Conservation (phyloP, 2,113 vertebrate species). For the Brachirus orientalis region DNA sequence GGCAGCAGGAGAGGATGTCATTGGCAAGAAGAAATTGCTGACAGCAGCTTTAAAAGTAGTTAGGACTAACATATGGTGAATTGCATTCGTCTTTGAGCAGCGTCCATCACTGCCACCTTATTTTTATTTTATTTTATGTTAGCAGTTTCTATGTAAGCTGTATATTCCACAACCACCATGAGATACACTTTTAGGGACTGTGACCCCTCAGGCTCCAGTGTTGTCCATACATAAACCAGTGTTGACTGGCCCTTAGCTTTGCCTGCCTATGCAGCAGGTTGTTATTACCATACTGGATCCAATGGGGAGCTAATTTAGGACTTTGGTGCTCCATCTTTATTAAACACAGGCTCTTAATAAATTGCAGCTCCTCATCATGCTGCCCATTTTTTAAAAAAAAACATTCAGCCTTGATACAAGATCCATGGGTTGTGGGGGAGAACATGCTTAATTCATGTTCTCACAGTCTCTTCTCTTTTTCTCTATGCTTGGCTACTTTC, state of each 20-base stretch:
- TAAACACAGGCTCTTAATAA: conserved; percentile 28
- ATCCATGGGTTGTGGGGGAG: neutral
- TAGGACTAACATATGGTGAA: neutral
- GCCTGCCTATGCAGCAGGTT: conserved; percentile 13
- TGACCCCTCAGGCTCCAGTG: conserved; percentile 1
- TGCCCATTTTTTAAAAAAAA: conserved; percentile 35
- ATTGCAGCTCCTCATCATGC: conserved; percentile 34
- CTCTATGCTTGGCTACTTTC: neutral
- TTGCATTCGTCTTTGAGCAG: neutral
- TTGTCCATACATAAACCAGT: conserved; percentile 18
- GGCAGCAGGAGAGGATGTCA: no score
- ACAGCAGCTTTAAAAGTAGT: no score
- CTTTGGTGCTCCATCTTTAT: conserved; percentile 18
- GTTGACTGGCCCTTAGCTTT: conserved; percentile 33
- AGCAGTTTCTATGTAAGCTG: conserved; percentile 9
- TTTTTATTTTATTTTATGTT: conserved; percentile 1
- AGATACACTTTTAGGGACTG: conserved; percentile 4
- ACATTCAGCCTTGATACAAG: neutral
- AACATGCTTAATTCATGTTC: conserved; percentile 11
- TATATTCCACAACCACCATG: neutral
- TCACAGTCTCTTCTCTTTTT: neutral
- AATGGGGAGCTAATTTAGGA: conserved; percentile 1
- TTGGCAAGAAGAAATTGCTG: no score
- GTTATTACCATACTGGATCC: neutral
- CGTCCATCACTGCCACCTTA: neutral